These are phyloP conservation scores for Camponotus vicinus DNA, from an alignment of 1,140 invertebrate genomes.

Conservation along the genomic window DNA sequence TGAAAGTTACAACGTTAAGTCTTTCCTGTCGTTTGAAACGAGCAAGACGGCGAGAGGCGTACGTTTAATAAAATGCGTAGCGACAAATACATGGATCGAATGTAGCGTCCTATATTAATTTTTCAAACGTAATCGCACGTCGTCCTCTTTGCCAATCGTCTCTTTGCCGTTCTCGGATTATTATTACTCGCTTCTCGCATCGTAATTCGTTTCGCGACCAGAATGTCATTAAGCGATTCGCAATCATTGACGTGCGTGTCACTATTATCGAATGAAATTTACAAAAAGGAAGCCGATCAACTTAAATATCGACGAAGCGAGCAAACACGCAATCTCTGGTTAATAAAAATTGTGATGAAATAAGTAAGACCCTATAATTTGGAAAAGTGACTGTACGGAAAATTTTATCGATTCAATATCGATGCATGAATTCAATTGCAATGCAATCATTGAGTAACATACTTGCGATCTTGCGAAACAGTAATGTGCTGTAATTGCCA, in stretches of 20 bases:
- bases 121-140: background rate
- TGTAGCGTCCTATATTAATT: background rate
- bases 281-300: background rate
- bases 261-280: slow-evolving; percentile 9
- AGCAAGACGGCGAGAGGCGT: background rate
- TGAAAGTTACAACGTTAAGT: slow-evolving; percentile 7
- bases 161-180: background rate
- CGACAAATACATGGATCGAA: background rate
- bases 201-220: background rate
- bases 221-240: background rate
- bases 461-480: background rate
- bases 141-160: background rate
- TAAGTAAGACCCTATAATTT: background rate
- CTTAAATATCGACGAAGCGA: background rate
- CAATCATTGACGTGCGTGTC: background rate
- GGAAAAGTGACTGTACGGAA: background rate
- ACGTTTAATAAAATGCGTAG: background rate
- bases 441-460: background rate
- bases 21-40: background rate
- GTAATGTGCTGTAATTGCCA: too few relatives aligned
- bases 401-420: background rate
- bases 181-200: background rate
- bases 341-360: background rate
- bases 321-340: background rate
- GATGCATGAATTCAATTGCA: background rate